Evolutionary conservation across 1,140 invertebrate species (phyloP).

Genomic region (Laodelphax striatellus): DNA sequence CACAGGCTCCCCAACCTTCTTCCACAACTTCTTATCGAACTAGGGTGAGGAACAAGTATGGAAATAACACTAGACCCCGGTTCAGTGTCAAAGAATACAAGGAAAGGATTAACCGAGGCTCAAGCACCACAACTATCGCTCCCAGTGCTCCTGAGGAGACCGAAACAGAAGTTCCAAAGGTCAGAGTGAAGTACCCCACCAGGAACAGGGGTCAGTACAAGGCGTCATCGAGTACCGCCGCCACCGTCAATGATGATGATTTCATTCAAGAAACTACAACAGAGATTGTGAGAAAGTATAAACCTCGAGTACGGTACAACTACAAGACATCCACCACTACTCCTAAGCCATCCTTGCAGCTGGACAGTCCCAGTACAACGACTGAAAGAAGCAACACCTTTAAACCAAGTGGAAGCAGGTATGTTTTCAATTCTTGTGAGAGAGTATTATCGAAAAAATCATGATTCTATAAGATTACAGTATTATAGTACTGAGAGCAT

Average conservation of each 20-base stretch:
- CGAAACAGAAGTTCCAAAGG: neutral
- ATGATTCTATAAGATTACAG: no score
- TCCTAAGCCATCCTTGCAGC: neutral
- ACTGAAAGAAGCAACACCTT: slow-evolving; percentile 29
- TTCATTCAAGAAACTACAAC: slow-evolving; percentile 7
- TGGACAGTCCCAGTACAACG: slow-evolving; percentile 12
- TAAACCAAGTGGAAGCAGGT: slow-evolving; percentile 29
- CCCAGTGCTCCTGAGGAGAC: slow-evolving; percentile 1
- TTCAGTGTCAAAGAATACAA: slow-evolving; percentile 35
- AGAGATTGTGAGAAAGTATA: slow-evolving; percentile 19
- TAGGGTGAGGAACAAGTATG: slow-evolving; percentile 19
- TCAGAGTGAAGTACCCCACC: neutral
- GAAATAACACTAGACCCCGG: slow-evolving; percentile 21
- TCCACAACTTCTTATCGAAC: neutral
- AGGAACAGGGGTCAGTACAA: neutral
- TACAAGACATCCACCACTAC: slow-evolving; percentile 17
- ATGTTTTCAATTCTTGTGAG: no score
- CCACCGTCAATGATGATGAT: neutral
- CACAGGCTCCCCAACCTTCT: slow-evolving; percentile 1
- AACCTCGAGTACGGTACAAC: slow-evolving; percentile 3
- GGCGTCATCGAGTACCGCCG: neutral
- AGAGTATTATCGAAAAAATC: no score
- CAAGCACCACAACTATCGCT: slow-evolving; percentile 22
- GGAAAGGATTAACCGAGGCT: slow-evolving; percentile 30
- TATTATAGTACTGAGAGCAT: no score